Percentiles rank a stretch among this genome's conserved stretches.
phyloP scores from a whole-genome alignment of 1,140 invertebrate species.

The Ostrea denselamellosa region DNA sequence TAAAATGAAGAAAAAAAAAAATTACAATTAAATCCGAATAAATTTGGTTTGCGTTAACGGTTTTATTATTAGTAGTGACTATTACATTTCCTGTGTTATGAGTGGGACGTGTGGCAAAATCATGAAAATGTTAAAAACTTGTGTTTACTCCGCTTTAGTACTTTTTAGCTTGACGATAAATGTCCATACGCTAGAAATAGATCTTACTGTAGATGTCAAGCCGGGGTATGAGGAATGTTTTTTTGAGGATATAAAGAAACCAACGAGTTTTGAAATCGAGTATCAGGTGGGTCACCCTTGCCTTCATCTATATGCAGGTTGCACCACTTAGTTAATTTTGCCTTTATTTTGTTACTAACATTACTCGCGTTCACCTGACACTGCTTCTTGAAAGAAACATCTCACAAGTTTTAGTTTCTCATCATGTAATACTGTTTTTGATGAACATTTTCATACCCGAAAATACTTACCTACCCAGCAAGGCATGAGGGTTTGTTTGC shows the following conservation, averaged over 20 bases:
- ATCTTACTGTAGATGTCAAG: conserved; percentile 86
- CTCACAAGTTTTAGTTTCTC: too few relatives aligned
- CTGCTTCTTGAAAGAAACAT: too few relatives aligned
- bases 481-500: too few relatives aligned
- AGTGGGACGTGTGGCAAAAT: conserved; percentile 18
- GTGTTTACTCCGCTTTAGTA: neutral
- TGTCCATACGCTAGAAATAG: conserved; percentile 71
- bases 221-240: conserved; percentile 86
- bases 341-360: too few relatives aligned
- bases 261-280: conserved; percentile 85
- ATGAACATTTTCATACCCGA: too few relatives aligned
- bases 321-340: too few relatives aligned
- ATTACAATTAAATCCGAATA: conserved; percentile 3
- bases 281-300: conserved; percentile 83
- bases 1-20: too few relatives aligned
- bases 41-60: neutral
- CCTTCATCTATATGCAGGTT: too few relatives aligned
- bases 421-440: too few relatives aligned
- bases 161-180: neutral
- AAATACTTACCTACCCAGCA: too few relatives aligned
- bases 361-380: too few relatives aligned
- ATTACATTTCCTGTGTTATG: neutral
- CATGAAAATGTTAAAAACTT: neutral
- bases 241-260: conserved; percentile 82
- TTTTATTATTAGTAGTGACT: neutral